These are phyloP conservation scores for Orchestes rusci DNA, from an alignment of 2,888 invertebrate genomes.

Conservation along the genomic window DNA sequence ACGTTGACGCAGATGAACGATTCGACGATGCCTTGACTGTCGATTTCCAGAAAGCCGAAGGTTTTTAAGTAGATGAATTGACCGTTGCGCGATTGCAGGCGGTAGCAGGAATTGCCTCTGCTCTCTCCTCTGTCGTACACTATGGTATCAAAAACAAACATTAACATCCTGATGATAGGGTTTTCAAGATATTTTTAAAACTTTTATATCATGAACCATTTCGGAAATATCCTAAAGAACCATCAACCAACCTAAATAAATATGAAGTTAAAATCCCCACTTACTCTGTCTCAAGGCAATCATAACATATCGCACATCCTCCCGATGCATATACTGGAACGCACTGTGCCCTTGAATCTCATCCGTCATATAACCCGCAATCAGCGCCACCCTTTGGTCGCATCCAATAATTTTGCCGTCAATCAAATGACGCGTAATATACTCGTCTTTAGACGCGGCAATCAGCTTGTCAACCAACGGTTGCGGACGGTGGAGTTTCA, in stretches of 20 bases:
- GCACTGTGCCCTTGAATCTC: slow-evolving; percentile 85
- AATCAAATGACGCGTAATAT: slow-evolving; percentile 80
- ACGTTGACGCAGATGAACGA: slow-evolving; percentile 85
- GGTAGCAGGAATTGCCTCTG: slow-evolving; percentile 80
- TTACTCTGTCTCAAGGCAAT: slow-evolving; percentile 79
- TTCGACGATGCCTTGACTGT: slow-evolving; percentile 69
- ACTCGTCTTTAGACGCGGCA: slow-evolving; percentile 72
- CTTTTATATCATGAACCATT: too few relatives aligned
- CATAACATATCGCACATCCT: slow-evolving; percentile 84
- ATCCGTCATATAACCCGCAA: slow-evolving; percentile 82
- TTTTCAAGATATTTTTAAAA: too few relatives aligned
- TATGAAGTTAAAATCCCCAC: slow-evolving; percentile 27
- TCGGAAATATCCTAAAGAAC: too few relatives aligned
- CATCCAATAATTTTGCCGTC: slow-evolving; percentile 86
- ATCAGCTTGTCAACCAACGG: slow-evolving; percentile 59
- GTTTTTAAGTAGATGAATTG: slow-evolving; percentile 79
- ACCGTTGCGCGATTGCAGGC: slow-evolving; percentile 74
- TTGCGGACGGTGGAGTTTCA: slow-evolving; percentile 62
- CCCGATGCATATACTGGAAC: slow-evolving; percentile 83
- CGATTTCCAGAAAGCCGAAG: slow-evolving; percentile 76
- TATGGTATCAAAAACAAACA: too few relatives aligned
- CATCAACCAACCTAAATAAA: too few relatives aligned
- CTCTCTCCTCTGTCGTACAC: slow-evolving; percentile 82
- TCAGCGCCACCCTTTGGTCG: slow-evolving; percentile 83
- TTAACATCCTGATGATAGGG: too few relatives aligned